Base-by-base conservation (phyloP, 1,140 invertebrate genomes). In the Drosophila hydei region DNA sequence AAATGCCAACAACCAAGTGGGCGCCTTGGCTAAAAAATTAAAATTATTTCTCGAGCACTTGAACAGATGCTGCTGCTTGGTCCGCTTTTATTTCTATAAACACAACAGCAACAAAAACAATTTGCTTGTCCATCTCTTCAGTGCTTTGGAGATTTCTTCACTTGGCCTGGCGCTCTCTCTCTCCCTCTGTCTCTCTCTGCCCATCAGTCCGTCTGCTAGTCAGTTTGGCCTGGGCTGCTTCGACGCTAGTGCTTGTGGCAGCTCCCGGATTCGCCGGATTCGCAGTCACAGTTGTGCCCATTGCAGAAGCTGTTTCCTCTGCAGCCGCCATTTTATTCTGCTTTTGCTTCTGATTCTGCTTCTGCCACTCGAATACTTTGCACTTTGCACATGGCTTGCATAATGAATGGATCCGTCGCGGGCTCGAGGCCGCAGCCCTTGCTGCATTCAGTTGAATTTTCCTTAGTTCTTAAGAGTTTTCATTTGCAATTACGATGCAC, bases 381-480 rank as follows among this genome's bases (percentile, higher is more conserved):
- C 64, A 75, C 72, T 78, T 69, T 79, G 80, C 76, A 79, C 80
- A 84, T 85, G 80, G 80, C 80, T 69, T 84, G 80, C 80, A 85
- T 84, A 79, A 84, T 85, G 77, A 84, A 84, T 84, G 80, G 69
- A 64, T 71, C 36, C 23, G 42, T 61, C 72, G 73, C 18, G 60
- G 21, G 61, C 72, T 21, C 23, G 21, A n/a, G 48, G 33, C 45
- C 45, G 16, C 42, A 19, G 27, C 38, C 38, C 38, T 16, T 6
- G 14, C 38, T 58, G 38, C 16, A 71, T 77, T 60, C 68, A 75
- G 69, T 68, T 78, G 77, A 75, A 68, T 78, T 78, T 83, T 74
- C 56, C 51, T 75, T 48, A 60, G 74, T 68, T 77, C 73, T 75
- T 60, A 42, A 36, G 45, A 74, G 45, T 58, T 70, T 83, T 70